These are phyloP conservation scores for Symphodus melops DNA, from an alignment of 2,113 vertebrate genomes.

Conservation along the genomic window DNA sequence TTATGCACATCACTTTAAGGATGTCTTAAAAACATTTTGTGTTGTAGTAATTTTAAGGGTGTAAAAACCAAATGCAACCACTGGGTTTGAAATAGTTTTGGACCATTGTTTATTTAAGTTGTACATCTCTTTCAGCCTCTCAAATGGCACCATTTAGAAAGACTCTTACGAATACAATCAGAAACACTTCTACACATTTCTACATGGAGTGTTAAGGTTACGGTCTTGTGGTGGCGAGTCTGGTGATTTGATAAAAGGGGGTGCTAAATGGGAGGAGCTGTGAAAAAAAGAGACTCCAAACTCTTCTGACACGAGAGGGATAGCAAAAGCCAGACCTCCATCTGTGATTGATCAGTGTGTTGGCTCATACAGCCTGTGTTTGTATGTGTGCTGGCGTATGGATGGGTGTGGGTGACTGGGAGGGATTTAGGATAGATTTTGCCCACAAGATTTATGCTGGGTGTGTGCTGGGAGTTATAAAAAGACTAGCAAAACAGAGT, in stretches of 20 bases:
- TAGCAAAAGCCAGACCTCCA: conserved; percentile 73
- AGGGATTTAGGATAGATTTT: conserved; percentile 53
- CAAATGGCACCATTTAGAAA: neutral
- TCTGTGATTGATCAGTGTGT: conserved; percentile 80
- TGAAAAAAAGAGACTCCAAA: conserved; percentile 37
- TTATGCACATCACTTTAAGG: no score
- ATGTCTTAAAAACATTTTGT: no score
- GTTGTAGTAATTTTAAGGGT: no score
- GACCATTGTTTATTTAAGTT: no score
- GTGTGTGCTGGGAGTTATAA: conserved; percentile 85
- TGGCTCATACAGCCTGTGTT: conserved; percentile 61
- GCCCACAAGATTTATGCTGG: conserved; percentile 75
- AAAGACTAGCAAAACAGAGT: conserved; percentile 82
- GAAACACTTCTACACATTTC: neutral
- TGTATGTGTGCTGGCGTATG: conserved; percentile 52
- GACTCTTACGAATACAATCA: neutral
- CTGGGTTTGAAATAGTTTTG: no score
- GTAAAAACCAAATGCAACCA: no score
- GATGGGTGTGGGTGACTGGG: conserved; percentile 63
- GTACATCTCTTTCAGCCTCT: no score
- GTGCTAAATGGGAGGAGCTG: conserved; percentile 47
- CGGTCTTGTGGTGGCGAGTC: conserved; percentile 31
- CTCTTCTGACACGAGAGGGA: conserved; percentile 56
- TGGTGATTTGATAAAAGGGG: conserved; percentile 29
- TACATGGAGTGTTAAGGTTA: conserved; percentile 6